Evolutionary conservation across 2,797 vertebrate species (phyloP).

Genomic region (Platyrinchus mystaceus): DNA sequence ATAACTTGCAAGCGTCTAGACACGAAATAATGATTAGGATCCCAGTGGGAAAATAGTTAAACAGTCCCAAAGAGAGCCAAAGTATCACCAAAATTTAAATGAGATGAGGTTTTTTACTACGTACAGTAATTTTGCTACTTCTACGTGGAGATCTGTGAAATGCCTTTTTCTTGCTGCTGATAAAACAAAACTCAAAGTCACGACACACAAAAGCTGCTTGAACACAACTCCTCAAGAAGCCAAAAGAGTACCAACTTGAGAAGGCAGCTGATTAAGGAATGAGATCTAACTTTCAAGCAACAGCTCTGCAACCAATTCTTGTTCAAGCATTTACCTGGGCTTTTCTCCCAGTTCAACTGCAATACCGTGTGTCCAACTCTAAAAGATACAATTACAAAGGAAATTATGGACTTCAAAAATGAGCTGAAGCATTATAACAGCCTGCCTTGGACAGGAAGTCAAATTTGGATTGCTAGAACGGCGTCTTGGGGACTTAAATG

Average conservation of each 20-base stretch:
- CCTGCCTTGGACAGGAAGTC: neutral
- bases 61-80: neutral
- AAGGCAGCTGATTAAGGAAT: neutral
- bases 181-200: neutral
- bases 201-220: neutral
- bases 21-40: neutral
- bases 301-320: neutral
- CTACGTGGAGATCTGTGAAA: neutral
- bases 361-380: neutral
- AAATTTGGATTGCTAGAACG: neutral
- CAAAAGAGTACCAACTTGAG: neutral
- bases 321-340: neutral
- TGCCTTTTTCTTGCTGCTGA: neutral
- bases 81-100: neutral
- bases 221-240: neutral
- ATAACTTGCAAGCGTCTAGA: neutral
- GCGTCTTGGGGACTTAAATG: neutral
- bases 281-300: neutral
- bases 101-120: neutral
- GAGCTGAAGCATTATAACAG: neutral
- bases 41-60: neutral
- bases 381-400: neutral
- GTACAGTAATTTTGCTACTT: neutral
- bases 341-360: neutral
- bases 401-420: neutral